Conservation (phyloP, 1,140 invertebrate species). For the Hypothenemus hampei region DNA sequence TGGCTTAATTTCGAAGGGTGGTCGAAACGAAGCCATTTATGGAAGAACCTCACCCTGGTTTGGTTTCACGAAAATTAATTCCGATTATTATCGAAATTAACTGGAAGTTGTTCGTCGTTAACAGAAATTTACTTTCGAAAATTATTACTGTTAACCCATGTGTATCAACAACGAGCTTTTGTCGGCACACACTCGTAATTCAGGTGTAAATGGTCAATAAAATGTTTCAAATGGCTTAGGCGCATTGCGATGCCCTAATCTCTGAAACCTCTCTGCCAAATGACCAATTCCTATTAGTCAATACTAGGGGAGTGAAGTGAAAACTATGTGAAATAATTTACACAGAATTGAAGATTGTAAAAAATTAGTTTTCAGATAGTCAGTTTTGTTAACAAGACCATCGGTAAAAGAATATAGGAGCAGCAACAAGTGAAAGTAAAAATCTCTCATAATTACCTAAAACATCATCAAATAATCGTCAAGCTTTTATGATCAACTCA, state of each 20-base stretch:
- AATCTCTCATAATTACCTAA: slow-evolving; percentile 39
- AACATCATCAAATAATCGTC: slow-evolving; percentile 37
- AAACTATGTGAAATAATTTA: neutral
- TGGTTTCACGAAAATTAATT: too few species aligned
- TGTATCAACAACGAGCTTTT: slow-evolving; percentile 14
- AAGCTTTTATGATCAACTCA: slow-evolving; percentile 39
- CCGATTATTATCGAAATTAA: too few species aligned
- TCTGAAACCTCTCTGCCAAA: slow-evolving; percentile 16
- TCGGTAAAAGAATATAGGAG: too few species aligned
- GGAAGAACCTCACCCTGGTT: too few species aligned
- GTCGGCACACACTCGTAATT: slow-evolving; percentile 11
- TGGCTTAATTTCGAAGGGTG: slow-evolving; percentile 14
- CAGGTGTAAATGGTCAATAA: slow-evolving; percentile 22
- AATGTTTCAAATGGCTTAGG: slow-evolving; percentile 13
- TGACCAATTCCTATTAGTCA: slow-evolving; percentile 16
- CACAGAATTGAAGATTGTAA: neutral
- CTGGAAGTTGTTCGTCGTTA: too few species aligned
- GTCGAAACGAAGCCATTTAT: too few species aligned
- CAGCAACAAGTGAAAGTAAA: slow-evolving; percentile 26
- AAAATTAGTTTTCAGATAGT: too few species aligned
- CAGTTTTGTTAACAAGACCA: too few species aligned
- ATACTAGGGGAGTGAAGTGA: neutral
- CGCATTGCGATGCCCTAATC: slow-evolving; percentile 16
- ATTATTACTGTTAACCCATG: slow-evolving; percentile 13
- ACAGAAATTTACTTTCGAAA: too few species aligned